Evolutionary conservation across 1,140 invertebrate genomes (phyloP).

Genomic region (Ganaspis sp.): DNA sequence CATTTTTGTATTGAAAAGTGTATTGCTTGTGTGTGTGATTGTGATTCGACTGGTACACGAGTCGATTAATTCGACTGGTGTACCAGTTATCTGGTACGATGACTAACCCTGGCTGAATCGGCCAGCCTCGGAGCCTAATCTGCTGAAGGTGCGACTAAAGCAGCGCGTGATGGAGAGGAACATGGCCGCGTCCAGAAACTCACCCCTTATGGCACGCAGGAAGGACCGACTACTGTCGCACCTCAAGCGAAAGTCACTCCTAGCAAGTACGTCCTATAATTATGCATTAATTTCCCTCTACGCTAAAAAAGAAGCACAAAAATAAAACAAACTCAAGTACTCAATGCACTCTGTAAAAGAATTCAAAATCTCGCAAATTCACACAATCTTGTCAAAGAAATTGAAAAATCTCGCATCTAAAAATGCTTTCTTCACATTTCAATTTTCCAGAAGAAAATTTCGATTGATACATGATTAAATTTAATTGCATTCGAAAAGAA

Average conservation of each 20-base stretch:
- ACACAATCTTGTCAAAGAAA: no score
- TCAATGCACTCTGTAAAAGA: neutral
- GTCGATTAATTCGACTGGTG: constrained; percentile 31
- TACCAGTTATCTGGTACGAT: constrained; percentile 44
- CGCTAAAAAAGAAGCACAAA: constrained; percentile 21
- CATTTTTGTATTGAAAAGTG: constrained; percentile 4
- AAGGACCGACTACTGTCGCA: constrained; percentile 86
- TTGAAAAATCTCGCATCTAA: neutral
- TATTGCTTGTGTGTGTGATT: constrained; percentile 34
- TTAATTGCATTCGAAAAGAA: no score
- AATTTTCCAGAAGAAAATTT: neutral
- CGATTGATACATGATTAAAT: no score
- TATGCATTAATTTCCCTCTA: constrained; percentile 45
- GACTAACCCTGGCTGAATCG: constrained; percentile 74
- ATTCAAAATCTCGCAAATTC: neutral
- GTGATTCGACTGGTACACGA: constrained; percentile 35
- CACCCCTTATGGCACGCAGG: constrained; percentile 90
- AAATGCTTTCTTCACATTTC: neutral
- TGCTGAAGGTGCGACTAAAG: constrained; percentile 96
- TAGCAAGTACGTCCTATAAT: constrained; percentile 84
- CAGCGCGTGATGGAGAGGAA: constrained; percentile 95
- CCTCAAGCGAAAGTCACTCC: constrained; percentile 85
- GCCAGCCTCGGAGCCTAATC: constrained; percentile 97
- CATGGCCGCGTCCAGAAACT: constrained; percentile 78
- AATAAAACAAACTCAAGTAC: constrained; percentile 26